Evolutionary conservation across 2,113 vertebrate genomes (phyloP).

Genomic region (Noctilio leporinus): DNA sequence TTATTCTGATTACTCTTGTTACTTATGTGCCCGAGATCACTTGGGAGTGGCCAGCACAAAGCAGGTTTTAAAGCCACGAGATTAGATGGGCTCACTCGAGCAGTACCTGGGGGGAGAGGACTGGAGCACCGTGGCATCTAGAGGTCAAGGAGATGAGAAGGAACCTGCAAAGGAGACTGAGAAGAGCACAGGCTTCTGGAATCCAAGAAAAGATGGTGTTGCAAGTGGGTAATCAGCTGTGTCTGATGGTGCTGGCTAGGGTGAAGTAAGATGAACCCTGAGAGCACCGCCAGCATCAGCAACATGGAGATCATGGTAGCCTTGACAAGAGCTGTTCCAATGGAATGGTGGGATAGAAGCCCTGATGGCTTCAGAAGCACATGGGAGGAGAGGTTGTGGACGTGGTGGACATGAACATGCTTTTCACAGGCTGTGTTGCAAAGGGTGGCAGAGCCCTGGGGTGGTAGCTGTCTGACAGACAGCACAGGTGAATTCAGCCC

Average conservation of each 20-base stretch:
- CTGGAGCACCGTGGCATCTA: not conserved
- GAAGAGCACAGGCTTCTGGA: not conserved
- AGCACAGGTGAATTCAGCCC: not conserved
- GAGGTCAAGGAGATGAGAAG: not conserved
- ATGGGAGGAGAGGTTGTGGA: not conserved
- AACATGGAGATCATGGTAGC: not conserved
- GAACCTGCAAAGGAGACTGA: not conserved
- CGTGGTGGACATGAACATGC: too few species aligned
- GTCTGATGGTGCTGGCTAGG: not conserved
- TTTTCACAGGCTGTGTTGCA: not conserved
- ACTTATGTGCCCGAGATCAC: not conserved
- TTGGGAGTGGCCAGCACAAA: not conserved
- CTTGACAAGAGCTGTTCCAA: not conserved
- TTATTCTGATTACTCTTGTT: not conserved
- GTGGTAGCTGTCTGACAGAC: not conserved
- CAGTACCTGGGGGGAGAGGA: too few species aligned
- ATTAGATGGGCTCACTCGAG: not conserved
- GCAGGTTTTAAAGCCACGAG: not conserved
- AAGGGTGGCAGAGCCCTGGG: not conserved
- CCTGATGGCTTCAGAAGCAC: not conserved
- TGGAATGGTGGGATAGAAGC: not conserved
- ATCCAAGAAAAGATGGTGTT: not conserved
- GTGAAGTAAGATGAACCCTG: not conserved
- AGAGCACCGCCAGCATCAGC: not conserved
- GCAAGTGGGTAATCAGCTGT: not conserved